A percentile compares a stretch with the other conserved stretches of the same genome.
These are phyloP conservation scores for Scolopax rusticola DNA, from an alignment of 2,797 vertebrate species.

Conservation along the genomic window DNA sequence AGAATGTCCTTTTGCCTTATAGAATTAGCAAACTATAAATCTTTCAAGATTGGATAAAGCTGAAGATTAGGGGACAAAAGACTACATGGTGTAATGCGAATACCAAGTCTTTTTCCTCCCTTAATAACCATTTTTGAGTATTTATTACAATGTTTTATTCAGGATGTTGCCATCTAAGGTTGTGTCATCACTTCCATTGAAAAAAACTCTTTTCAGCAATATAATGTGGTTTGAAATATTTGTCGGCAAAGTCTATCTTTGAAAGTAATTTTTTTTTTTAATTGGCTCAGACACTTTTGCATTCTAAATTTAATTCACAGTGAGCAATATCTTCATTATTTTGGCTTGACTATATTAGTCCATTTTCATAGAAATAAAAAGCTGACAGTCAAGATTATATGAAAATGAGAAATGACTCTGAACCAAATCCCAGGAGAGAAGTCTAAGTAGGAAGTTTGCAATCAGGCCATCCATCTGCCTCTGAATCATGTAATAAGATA, in stretches of 20 bases:
- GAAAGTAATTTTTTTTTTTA: not conserved
- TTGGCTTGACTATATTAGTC: conserved; percentile 36
- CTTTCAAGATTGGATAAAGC: conserved; percentile 31
- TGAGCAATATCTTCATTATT: conserved; percentile 50
- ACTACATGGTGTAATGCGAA: not conserved
- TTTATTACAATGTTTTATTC: conserved; percentile 32
- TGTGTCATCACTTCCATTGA: conserved; percentile 22
- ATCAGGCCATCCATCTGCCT: not conserved
- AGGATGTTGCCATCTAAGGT: conserved; percentile 46
- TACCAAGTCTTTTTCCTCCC: not conserved
- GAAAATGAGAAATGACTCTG: conserved; percentile 46
- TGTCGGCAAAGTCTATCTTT: conserved; percentile 12
- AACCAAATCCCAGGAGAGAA: conserved; percentile 16
- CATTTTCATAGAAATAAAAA: conserved; percentile 53
- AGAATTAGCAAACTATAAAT: conserved; percentile 64
- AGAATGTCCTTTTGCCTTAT: conserved; percentile 11
- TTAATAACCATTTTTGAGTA: conserved; percentile 3
- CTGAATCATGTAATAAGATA: not conserved
- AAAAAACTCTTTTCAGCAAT: not conserved
- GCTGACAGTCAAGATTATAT: not conserved
- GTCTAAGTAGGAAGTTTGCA: conserved; percentile 41
- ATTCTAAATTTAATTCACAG: conserved; percentile 63
- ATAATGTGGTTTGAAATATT: conserved; percentile 23
- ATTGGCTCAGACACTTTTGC: conserved; percentile 11
- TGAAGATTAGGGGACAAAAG: conserved; percentile 38